A percentile compares a stretch with the other conserved stretches of the same genome.
Evolutionary conservation across 2,113 vertebrate species (phyloP).

Genomic region (Osmerus mordax): DNA sequence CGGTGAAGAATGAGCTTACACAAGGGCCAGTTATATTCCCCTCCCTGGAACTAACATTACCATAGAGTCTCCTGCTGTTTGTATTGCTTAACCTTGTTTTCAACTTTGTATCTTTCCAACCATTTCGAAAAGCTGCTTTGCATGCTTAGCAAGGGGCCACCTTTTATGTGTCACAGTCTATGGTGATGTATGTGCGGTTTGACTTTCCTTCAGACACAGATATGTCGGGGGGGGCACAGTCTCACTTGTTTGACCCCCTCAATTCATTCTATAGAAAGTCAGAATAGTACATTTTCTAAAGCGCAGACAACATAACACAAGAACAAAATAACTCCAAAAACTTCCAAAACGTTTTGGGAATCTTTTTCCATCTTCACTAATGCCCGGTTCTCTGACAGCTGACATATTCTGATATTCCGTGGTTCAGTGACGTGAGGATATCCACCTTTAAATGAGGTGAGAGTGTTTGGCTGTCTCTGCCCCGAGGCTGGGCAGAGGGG

Average conservation of each 20-base stretch:
- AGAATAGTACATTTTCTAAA: neutral
- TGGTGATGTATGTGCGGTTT: conserved; percentile 27
- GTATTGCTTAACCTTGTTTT: conserved; percentile 45
- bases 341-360: too few relatives aligned
- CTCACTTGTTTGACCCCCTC: conserved; percentile 14
- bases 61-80: conserved; percentile 38
- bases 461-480: too few relatives aligned
- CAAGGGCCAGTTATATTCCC: conserved; percentile 28
- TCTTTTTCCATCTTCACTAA: too few relatives aligned
- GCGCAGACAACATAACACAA: neutral
- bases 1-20: conserved; percentile 24
- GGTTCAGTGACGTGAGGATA: too few relatives aligned
- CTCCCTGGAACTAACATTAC: conserved; percentile 26
- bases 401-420: too few relatives aligned
- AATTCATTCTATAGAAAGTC: conserved; percentile 10
- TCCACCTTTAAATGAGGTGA: too few relatives aligned
- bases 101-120: conserved; percentile 25
- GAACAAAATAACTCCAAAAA: too few relatives aligned
- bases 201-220: conserved; percentile 11
- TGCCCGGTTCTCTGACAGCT: too few relatives aligned
- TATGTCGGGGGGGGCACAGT: conserved; percentile 8
- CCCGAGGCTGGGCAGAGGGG: neutral
- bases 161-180: conserved; percentile 22
- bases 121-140: conserved; percentile 25
- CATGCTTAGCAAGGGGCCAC: conserved; percentile 34